Evolutionary conservation across 1,140 invertebrate genomes (phyloP), one percentile per base, ranked within the genome.

Genomic region (Habropoda laboriosa): DNA sequence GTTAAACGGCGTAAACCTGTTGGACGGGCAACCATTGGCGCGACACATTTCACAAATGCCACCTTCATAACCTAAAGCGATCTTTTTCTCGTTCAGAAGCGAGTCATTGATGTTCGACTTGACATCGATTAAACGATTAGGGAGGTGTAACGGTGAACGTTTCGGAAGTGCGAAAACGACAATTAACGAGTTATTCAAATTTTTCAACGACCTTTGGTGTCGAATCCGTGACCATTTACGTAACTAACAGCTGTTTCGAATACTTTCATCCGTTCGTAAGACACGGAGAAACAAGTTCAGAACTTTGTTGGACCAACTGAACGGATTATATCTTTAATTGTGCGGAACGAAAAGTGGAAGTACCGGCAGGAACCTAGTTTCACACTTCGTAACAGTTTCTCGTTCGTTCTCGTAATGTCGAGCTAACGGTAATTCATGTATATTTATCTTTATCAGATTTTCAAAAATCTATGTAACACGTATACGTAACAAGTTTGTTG

Each of bases 311-410:
- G 47, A n/a, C 55, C 79, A 57, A 77, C 72, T 77, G 83, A 85
- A 85, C 73, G 83, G 82, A 85, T 85, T 85, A 85, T 85, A 81
- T 51, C 82, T 72, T 81, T 81, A 82, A 81, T 85, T 81, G 83
- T 76, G 78, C 63, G 45, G 81, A 45, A 58, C 66, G 64, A 57
- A 68, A 45, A 63, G 63, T 32, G 77, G 45, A 66, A 84, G n/a
- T 72, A 47, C 61, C 53, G 30, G 38, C 61, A 47, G 47, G 47
- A 68, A 63, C 66, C 61, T 67, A 80, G 72, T 68, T 81, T 63
- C 45, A 72, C 80, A 84, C 82, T 85, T 85, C 80, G 72, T 72
- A 47, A 51, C 55, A 4, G 35, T 68, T 40, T 70, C 61, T n/a
- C n/a, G 49, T 75, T 47, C 68, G 60, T 63, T 42, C 42, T 60